phyloP scores from a whole-genome alignment of 1,140 invertebrate species.

The Drosophila micromelanica region DNA sequence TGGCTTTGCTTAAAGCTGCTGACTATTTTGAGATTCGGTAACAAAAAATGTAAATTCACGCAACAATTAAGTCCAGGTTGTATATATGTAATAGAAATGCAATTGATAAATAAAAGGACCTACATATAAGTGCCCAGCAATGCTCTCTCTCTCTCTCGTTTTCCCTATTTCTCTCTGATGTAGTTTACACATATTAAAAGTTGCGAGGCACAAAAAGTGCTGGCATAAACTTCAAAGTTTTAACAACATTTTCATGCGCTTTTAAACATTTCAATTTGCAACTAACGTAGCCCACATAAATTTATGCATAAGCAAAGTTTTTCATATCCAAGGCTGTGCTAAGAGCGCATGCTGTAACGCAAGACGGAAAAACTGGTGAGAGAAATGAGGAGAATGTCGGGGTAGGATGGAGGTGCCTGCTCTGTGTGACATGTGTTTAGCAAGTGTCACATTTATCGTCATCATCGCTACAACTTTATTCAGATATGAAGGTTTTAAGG shows the following conservation, averaged over 20 bases:
- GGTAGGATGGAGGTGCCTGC: not conserved
- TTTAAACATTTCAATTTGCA: constrained; percentile 77
- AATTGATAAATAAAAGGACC: constrained; percentile 15
- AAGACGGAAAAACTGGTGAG: not conserved
- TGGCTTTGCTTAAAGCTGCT: constrained; percentile 33
- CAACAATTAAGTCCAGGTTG: not conserved
- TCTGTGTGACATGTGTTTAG: constrained; percentile 12
- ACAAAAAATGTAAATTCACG: not conserved
- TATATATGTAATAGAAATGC: constrained; percentile 20
- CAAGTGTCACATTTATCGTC: constrained; percentile 33
- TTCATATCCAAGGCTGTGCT: constrained; percentile 48
- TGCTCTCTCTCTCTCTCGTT: not conserved
- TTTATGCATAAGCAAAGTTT: constrained; percentile 80
- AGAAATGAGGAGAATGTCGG: not conserved
- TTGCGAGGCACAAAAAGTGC: constrained; percentile 51
- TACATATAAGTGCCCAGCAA: constrained; percentile 6
- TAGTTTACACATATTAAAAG: constrained; percentile 41
- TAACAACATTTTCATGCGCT: constrained; percentile 80
- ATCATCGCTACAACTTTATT: constrained; percentile 1
- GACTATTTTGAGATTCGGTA: not conserved
- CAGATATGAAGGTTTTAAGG: not conserved
- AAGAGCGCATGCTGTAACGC: not conserved
- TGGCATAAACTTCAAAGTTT: constrained; percentile 69
- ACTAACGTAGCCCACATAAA: constrained; percentile 44
- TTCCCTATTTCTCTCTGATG: not conserved